Evolutionary conservation across 2,888 invertebrate species (phyloP).

Genomic region (Merodon equestris): DNA sequence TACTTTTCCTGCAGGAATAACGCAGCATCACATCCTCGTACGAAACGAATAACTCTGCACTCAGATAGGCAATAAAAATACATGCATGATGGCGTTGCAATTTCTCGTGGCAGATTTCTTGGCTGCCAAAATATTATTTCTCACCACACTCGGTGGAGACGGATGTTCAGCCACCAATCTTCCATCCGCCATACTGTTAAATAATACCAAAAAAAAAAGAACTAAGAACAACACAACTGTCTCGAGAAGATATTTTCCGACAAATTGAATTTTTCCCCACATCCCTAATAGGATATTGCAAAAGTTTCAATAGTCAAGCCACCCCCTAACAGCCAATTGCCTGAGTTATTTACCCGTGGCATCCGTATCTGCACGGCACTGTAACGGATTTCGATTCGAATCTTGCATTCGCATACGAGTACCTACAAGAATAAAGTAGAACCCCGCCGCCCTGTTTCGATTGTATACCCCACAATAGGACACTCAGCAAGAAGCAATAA

Average conservation of each 20-base stretch:
- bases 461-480: conserved; percentile 28
- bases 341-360: conserved; percentile 37
- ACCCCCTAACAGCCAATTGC: conserved; percentile 47
- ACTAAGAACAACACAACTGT: conserved; percentile 50
- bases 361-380: too few species aligned
- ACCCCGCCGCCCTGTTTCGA: conserved; percentile 16
- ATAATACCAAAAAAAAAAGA: conserved; percentile 2
- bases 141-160: too few species aligned
- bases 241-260: conserved; percentile 50
- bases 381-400: too few species aligned
- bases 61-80: too few species aligned
- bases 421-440: conserved; percentile 1
- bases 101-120: too few species aligned
- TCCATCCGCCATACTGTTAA: too few species aligned
- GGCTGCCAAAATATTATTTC: too few species aligned
- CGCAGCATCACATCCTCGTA: too few species aligned
- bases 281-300: conserved; percentile 60
- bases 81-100: too few species aligned
- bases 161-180: too few species aligned
- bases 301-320: conserved; percentile 62
- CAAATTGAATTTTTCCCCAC: conserved; percentile 59
- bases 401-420: not conserved
- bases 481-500: conserved; percentile 54
- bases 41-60: too few species aligned
- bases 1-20: too few species aligned